Base-by-base conservation (phyloP, 2,888 invertebrate species). In the Omphaloscelis lunosa region DNA sequence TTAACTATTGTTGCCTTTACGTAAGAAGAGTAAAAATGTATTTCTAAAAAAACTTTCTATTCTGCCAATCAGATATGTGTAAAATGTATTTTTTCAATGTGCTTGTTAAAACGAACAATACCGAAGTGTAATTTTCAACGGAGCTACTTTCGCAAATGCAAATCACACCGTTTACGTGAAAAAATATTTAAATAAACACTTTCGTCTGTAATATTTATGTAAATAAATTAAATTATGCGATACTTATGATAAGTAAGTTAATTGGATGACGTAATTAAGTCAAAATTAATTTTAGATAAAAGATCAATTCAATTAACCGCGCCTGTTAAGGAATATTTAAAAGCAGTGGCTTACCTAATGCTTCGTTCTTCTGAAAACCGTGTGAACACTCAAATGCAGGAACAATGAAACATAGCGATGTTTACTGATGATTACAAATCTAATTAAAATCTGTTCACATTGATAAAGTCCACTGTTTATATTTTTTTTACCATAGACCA, bases 341-440 rank as follows among this genome's bases (percentile, higher is more conserved):
- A 84, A 88, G 59, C 72, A 78, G 82, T 88, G 76, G 89, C 94
- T 94, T 93, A 94, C 94, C 93, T 86, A 91, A 92, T 86, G 90
- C 89, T 88, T 82, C 78, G 84, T 87, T 89, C 82, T 89, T 79
- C 88, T 82, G 90, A 85, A 77, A 80, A 89, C 80, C 91, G 92
- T 93, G 92, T 84, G 91, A 94, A 91, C 86, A 90, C 83, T 94
- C 88, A 93, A 91, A 90, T 86, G 79, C 86, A 85, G 86, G 81
- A 91, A 93, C 93, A 92, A 92, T 86, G 61, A 77, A 90, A 87
- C 94, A 93, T 93, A 85, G 88, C 89, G 78, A 88, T 89, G 85
- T 87, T 85, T 89, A 89, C 89, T 79, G 41, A 65, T 78, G 84
- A 76, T 84, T 85, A 79, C 82, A 88, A 87, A 86, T 89, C 83